Evolutionary conservation across 1,140 invertebrate genomes (phyloP), one percentile per base, ranked within the genome.

Genomic region (Cydia splendana): DNA sequence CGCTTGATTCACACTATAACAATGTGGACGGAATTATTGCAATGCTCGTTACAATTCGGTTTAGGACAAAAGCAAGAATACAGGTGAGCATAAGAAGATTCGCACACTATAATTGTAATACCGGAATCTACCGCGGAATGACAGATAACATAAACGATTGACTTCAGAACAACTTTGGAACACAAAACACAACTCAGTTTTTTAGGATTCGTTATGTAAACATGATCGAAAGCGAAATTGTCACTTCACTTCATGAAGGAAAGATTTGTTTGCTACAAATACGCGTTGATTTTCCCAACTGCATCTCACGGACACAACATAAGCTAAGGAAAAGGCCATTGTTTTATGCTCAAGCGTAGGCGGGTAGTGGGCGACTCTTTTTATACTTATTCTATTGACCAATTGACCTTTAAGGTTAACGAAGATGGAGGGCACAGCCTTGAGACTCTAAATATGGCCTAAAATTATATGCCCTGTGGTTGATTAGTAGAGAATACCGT

Each of bases 331-430:
- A 62, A 24, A n/a, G 3, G 53, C 15, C 53, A 57, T 57, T 18
- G n/a, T 57, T 57, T 7, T 57, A 13, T 20, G 3, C n/a, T 2
- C 53, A 18, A 57, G 53, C 53, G 57, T 62, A n/a, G 57, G 57
- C 57, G 57, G n/a, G 20, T 24, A 10, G 57, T 62, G 20, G 57
- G 57, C 57, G 57, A 12, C 57, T 20, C 57, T 62, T 24, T 62
- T 62, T 62, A 62, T 62, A 62, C 57, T 62, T 62, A 62, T 62
- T 62, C 7, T 12, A 62, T 62, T 62, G 57, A 62, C 57, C 20
- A 62, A 62, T 62, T 62, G 57, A 62, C 57, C 20, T 62, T 62
- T 62, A 62, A 24, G 57, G 57, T n/a, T 10, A n/a, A 18, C 2
- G 7, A 62, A 18, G 20, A 62, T 4, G 51, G 51, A 53, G 51